Percentiles rank a stretch among this genome's conserved stretches.
These are phyloP conservation scores for Echeneis naucrates DNA, from an alignment of 2,797 vertebrate species.

Conservation along the genomic window DNA sequence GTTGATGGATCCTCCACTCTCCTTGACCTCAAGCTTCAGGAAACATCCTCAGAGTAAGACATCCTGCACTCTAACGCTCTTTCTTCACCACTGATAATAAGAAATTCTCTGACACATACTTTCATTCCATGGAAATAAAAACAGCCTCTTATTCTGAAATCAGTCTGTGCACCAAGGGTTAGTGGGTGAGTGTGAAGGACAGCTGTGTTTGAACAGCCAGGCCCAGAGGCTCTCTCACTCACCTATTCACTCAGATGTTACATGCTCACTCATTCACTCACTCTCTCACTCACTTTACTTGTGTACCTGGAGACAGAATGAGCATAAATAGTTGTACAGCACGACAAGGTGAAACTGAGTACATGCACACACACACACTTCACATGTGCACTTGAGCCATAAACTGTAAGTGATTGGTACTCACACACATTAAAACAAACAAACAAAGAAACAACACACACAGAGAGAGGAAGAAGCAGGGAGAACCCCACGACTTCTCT, in stretches of 20 bases:
- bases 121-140: too few species aligned
- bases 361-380: slow-evolving; percentile 1
- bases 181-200: slow-evolving; percentile 37
- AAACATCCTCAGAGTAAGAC: too few species aligned
- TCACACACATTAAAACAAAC: not conserved
- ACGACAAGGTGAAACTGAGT: slow-evolving; percentile 32
- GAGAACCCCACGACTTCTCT: not conserved
- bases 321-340: slow-evolving; percentile 12
- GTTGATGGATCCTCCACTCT: too few species aligned
- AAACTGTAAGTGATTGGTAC: not conserved
- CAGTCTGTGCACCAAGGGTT: too few species aligned
- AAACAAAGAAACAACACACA: too few species aligned
- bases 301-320: slow-evolving; percentile 13
- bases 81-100: too few species aligned
- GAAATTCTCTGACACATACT: too few species aligned
- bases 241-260: slow-evolving; percentile 32
- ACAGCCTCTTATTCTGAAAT: too few species aligned
- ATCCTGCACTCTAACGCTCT: too few species aligned
- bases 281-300: slow-evolving; percentile 19
- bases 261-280: slow-evolving; percentile 30
- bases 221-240: slow-evolving; percentile 9
- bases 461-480: not conserved
- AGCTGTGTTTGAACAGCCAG: slow-evolving; percentile 55
- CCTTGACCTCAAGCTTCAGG: too few species aligned
- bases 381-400: not conserved